Conservation (phyloP, 2,888 invertebrate species). For the Penaeus monodon region DNA sequence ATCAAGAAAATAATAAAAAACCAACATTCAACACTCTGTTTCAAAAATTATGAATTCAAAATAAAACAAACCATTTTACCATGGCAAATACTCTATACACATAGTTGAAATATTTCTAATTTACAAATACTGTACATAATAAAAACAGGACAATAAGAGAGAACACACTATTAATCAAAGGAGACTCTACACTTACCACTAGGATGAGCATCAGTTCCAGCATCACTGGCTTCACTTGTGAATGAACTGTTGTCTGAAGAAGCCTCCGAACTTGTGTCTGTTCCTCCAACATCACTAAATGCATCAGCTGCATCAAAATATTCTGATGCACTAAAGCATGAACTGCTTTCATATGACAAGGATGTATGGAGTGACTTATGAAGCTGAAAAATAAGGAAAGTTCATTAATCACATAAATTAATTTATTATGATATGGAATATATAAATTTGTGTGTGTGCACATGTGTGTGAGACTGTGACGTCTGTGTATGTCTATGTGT, state of each 20-base stretch:
- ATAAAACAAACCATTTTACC: too few relatives aligned
- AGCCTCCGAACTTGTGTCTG: slow-evolving; percentile 61
- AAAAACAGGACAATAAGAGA: background rate
- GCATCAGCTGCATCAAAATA: slow-evolving; percentile 65
- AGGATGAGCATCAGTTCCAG: slow-evolving; percentile 64
- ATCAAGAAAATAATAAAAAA: too few relatives aligned
- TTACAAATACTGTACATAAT: background rate
- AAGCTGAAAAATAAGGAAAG: slow-evolving; percentile 32
- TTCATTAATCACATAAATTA: too few relatives aligned
- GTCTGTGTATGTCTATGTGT: too few relatives aligned
- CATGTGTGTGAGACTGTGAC: too few relatives aligned
- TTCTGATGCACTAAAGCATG: slow-evolving; percentile 64
- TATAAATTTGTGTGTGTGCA: too few relatives aligned
- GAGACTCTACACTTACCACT: slow-evolving; percentile 54
- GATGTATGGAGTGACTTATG: slow-evolving; percentile 63
- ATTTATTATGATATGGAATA: too few relatives aligned
- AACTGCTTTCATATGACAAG: slow-evolving; percentile 63
- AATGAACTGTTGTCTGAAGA: slow-evolving; percentile 61
- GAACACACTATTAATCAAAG: background rate
- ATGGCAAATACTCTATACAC: too few relatives aligned
- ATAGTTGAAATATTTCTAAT: too few relatives aligned
- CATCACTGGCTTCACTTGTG: slow-evolving; percentile 64
- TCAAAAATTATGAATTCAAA: too few relatives aligned
- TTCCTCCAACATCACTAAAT: slow-evolving; percentile 53
- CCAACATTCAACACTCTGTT: too few relatives aligned